These are phyloP conservation scores for Perizoma affinitatum DNA, from an alignment of 2,888 invertebrate genomes.

Conservation along the genomic window DNA sequence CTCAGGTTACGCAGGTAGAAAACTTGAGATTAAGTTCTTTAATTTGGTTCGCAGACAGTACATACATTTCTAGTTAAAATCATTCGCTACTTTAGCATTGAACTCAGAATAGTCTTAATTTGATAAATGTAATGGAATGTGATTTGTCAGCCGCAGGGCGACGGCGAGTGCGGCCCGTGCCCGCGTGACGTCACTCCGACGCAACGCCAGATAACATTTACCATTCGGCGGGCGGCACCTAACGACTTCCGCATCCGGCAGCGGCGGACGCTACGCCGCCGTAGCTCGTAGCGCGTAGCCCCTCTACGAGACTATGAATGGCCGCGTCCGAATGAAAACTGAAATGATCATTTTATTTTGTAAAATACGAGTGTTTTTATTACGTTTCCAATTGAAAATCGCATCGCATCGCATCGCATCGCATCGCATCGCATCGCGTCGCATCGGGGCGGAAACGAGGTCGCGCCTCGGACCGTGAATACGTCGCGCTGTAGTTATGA, in stretches of 20 bases:
- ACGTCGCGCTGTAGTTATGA: conserved; percentile 5
- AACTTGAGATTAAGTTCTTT: no score
- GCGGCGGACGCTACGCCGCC: conserved; percentile 47
- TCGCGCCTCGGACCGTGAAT: conserved; percentile 11
- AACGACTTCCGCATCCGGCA: conserved; percentile 74
- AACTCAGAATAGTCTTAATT: neutral
- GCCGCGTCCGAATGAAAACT: conserved; percentile 42
- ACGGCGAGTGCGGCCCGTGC: conserved; percentile 3
- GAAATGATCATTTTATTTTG: conserved; percentile 51
- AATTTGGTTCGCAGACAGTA: no score
- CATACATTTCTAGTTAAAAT: no score
- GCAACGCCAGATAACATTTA: conserved; percentile 47
- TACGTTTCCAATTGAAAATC: conserved; percentile 38
- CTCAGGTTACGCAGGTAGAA: no score
- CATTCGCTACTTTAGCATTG: neutral
- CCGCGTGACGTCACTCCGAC: conserved; percentile 28
- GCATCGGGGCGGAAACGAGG: conserved; percentile 23
- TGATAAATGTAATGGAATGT: conserved; percentile 1
- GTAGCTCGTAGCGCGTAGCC: conserved; percentile 40
- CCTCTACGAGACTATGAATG: conserved; percentile 39
- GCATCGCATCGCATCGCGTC: no score
- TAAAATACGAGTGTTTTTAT: conserved; percentile 58
- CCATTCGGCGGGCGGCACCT: conserved; percentile 49
- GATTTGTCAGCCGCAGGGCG: neutral
- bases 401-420: no score